Evolutionary conservation across 2,888 invertebrate species (phyloP), one percentile per base, ranked within the genome.

Genomic region (Trachelus iudaicus): DNA sequence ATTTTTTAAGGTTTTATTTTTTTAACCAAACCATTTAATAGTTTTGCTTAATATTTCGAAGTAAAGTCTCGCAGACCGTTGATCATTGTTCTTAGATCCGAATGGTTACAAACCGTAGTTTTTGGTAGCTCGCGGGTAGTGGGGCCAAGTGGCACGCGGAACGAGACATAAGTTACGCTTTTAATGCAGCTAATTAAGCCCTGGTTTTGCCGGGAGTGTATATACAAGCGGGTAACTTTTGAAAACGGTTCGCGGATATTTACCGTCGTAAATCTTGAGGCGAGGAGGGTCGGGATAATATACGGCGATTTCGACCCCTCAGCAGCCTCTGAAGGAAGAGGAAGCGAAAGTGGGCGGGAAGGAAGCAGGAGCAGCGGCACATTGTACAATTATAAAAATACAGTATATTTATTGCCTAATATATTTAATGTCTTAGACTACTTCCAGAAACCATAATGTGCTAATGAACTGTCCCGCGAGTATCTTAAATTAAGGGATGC

Each of bases 141-240:
- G 56, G 56, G 56, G 9, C 56, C 9, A 1, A 12, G 15, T 2
- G 56, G 23, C 23, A 23, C 56, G 2, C 23, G 56, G 56, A 56
- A 56, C 56, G 68, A 34, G 69, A 71, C 77, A 78, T 80, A 80
- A 82, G 81, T 82, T 81, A 79, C 80, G 76, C 75, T 74, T 76
- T 79, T 83, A 82, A 83, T 79, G 74, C 77, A 71, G 76, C 82
- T 83, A 83, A 83, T 83, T 82, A 83, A 81, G 82, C 80, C 73
- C 80, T 71, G 77, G 73, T 71, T 80, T 80, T 34, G 56, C 76
- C 69, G 33, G 15, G 56, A 56, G 56, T 56, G 23, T 56, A 56
- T 56, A 56, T 56, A 56, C 56, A 56, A 23, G 56, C 56, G 56
- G 56, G 56, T 34, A 56, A 56, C 56, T 73, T 33, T 37, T 73